Percentiles rank a stretch among this genome's conserved stretches.
These are phyloP conservation scores for Seriola dumerili DNA, from an alignment of 2,113 vertebrate genomes.

Conservation along the genomic window DNA sequence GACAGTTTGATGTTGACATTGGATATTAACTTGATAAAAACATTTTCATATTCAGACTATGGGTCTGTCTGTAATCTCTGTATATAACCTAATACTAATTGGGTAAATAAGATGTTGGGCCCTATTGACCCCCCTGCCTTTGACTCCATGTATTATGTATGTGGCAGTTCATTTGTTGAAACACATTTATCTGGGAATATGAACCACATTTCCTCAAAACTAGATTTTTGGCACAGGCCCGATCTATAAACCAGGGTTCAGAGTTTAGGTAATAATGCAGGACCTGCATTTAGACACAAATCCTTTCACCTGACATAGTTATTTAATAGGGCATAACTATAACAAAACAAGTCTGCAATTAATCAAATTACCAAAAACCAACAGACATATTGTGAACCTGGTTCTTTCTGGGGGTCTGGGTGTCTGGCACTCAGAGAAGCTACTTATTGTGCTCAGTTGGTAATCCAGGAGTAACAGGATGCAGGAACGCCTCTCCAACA, in stretches of 20 bases:
- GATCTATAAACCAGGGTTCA: not conserved
- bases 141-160: not conserved
- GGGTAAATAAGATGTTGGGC: not conserved
- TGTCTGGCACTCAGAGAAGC: not conserved
- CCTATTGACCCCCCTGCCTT: not conserved
- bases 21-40: not conserved
- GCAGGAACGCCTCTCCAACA: conserved; percentile 50
- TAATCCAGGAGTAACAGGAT: not conserved
- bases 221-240: no score
- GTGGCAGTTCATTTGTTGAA: no score
- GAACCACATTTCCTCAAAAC: no score
- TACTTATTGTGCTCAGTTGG: not conserved
- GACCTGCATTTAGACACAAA: not conserved
- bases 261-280: not conserved
- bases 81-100: not conserved
- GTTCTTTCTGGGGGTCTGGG: not conserved
- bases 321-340: not conserved
- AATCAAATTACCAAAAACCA: not conserved
- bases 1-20: no score
- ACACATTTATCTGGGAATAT: no score
- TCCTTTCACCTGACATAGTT: not conserved
- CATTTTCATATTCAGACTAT: not conserved
- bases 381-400: not conserved
- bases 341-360: not conserved
- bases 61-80: not conserved